A percentile compares a stretch with the other conserved stretches of the same genome.
These are phyloP conservation scores for Sinocyclocheilus anophthalmus DNA, from an alignment of 2,113 vertebrate species.

Conservation along the genomic window DNA sequence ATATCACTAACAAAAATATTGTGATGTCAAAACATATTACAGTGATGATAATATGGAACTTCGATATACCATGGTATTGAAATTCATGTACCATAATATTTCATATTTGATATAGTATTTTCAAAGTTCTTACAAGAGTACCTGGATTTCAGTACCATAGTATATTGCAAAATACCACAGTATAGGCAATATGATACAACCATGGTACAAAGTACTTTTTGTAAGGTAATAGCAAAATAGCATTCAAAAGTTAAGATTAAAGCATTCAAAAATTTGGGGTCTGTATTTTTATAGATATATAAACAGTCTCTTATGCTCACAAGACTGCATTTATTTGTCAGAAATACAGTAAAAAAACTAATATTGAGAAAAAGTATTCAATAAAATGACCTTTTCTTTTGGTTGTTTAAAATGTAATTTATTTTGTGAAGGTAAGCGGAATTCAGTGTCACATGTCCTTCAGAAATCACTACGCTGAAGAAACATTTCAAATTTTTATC, in stretches of 20 bases:
- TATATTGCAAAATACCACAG: not conserved
- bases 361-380: not conserved
- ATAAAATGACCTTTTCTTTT: not conserved
- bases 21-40: not conserved
- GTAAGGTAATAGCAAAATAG: not conserved
- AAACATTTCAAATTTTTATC: not conserved
- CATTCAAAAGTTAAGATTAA: not conserved
- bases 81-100: not conserved
- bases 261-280: not conserved
- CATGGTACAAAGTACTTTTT: not conserved
- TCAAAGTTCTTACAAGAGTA: not conserved
- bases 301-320: not conserved
- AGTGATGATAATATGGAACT: not conserved
- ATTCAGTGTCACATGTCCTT: not conserved
- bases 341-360: not conserved
- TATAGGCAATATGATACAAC: not conserved
- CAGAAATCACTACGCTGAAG: not conserved
- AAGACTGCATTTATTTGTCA: not conserved
- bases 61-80: not conserved
- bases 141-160: not conserved
- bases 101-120: not conserved
- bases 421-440: not conserved
- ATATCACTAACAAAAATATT: not conserved
- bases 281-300: not conserved
- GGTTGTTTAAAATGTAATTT: not conserved